Evolutionary conservation across 2,113 vertebrate genomes (phyloP).

Genomic region (Neogobius melanostomus): DNA sequence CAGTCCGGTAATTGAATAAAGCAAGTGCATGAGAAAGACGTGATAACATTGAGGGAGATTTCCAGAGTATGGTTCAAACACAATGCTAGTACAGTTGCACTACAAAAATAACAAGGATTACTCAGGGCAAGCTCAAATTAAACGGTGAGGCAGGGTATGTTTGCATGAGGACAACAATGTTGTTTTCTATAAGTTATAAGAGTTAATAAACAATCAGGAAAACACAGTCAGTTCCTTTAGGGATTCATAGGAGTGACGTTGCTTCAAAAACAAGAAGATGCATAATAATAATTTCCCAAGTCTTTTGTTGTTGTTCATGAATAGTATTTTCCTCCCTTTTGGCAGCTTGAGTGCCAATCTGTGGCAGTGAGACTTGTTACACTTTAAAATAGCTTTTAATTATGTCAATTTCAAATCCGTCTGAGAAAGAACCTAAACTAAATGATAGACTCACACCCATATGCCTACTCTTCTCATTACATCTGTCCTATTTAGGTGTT

Average conservation of each 20-base stretch:
- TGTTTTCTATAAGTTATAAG: too few relatives aligned
- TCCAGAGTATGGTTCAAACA: constrained; percentile 16
- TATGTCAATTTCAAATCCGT: constrained; percentile 48
- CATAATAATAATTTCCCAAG: neutral
- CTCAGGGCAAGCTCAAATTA: constrained; percentile 47
- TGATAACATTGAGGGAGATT: constrained; percentile 18
- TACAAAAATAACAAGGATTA: constrained; percentile 42
- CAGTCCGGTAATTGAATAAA: constrained; percentile 21
- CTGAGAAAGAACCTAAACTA: constrained; percentile 15
- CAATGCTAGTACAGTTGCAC: constrained; percentile 23
- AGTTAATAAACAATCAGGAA: too few relatives aligned
- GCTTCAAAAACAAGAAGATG: neutral
- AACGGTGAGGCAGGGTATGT: constrained; percentile 15
- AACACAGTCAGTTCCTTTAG: too few relatives aligned
- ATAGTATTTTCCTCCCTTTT: neutral
- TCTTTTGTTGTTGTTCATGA: neutral
- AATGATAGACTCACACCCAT: constrained; percentile 46
- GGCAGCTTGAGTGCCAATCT: neutral
- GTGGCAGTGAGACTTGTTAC: neutral
- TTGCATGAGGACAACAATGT: too few relatives aligned
- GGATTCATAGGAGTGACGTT: too few relatives aligned
- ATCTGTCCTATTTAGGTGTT: constrained; percentile 83
- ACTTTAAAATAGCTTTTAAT: constrained; percentile 11
- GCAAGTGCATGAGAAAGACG: constrained; percentile 11
- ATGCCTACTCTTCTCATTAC: constrained; percentile 37